A percentile compares a stretch with the other conserved stretches of the same genome.
These are phyloP conservation scores for Sceliomorpha sp. DNA, from an alignment of 2,888 invertebrate genomes.

Conservation along the genomic window DNA sequence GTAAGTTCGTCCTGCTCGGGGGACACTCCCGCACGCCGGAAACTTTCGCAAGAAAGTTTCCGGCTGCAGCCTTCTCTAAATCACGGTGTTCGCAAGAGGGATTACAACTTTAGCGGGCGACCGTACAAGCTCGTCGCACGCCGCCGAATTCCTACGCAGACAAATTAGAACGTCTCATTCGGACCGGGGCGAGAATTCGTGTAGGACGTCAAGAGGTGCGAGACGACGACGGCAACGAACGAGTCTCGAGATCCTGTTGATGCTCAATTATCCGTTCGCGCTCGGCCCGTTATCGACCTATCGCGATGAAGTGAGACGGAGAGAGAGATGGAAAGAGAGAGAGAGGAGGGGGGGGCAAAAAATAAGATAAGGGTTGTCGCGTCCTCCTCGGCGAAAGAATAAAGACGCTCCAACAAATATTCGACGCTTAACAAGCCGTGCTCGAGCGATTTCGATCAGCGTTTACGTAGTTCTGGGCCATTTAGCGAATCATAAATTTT, in stretches of 20 bases:
- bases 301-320: no score
- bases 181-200: constrained; percentile 28
- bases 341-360: no score
- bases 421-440: constrained; percentile 41
- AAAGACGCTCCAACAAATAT: constrained; percentile 39
- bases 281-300: no score
- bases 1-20: constrained; percentile 40
- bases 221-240: no score
- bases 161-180: constrained; percentile 50
- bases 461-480: constrained; percentile 47
- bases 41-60: constrained; percentile 69
- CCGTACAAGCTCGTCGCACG: constrained; percentile 35
- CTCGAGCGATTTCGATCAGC: constrained; percentile 45
- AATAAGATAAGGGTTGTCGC: no score
- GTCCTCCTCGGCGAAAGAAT: not conserved
- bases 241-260: no score
- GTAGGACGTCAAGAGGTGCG: no score
- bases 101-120: constrained; percentile 70
- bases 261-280: no score
- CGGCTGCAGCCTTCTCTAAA: constrained; percentile 65
- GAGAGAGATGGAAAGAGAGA: no score
- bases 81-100: constrained; percentile 65
- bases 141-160: constrained; percentile 48
- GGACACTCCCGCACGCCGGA: constrained; percentile 53
- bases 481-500: constrained; percentile 53